A percentile compares a stretch with the other conserved stretches of the same genome.
phyloP scores from a whole-genome alignment of 2,113 vertebrate genomes.

The Sinocyclocheilus rhinocerous region DNA sequence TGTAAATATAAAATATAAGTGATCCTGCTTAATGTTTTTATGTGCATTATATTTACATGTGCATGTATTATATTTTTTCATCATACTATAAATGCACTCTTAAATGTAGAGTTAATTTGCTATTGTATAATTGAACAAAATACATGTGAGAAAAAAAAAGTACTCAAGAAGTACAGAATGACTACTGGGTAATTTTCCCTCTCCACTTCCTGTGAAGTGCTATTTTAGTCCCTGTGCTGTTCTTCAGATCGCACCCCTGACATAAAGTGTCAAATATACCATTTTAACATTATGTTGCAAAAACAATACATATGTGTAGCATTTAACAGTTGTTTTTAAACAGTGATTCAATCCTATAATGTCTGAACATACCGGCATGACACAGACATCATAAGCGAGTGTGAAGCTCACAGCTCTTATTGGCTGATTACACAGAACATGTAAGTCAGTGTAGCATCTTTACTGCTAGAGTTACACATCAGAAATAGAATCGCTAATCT shows the following conservation, averaged over 20 bases:
- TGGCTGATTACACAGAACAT: conserved; percentile 3
- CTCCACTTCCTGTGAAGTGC: background rate
- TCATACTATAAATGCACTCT: background rate
- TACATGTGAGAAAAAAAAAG: background rate
- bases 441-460: background rate
- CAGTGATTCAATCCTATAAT: background rate
- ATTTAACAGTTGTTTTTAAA: conserved; percentile 35
- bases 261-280: background rate
- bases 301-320: conserved; percentile 56
- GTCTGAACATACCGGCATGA: background rate
- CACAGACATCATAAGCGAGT: background rate
- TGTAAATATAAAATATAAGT: background rate
- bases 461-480: background rate
- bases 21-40: background rate
- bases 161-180: background rate
- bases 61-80: background rate
- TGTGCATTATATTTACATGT: background rate
- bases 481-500: conserved; percentile 18
- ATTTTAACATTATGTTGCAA: conserved; percentile 19
- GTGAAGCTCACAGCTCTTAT: conserved; percentile 12
- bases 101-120: background rate
- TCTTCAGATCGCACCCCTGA: background rate
- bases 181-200: background rate
- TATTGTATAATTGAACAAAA: background rate
- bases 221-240: background rate